phyloP scores from a whole-genome alignment of 2,888 invertebrate genomes.

The Megastigmus dorsalis region DNA sequence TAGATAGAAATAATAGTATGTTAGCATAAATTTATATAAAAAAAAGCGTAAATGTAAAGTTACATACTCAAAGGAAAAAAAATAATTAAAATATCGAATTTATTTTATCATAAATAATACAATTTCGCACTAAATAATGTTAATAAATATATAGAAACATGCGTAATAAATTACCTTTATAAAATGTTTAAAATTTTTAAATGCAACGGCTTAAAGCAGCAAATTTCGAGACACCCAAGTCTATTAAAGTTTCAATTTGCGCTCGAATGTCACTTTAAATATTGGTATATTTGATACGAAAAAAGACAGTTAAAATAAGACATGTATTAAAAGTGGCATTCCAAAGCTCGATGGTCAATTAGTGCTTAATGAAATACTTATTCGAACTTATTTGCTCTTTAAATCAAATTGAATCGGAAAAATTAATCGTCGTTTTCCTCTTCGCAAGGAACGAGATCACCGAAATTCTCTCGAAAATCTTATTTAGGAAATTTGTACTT shows the following conservation, averaged over 20 bases:
- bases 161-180: conserved; percentile 33
- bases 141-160: conserved; percentile 30
- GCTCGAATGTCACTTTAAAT: conserved; percentile 42
- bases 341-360: conserved; percentile 11
- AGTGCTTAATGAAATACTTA: too few species aligned
- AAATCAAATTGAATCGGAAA: too few species aligned
- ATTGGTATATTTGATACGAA: conserved; percentile 53
- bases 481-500: too few species aligned
- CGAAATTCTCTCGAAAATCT: too few species aligned
- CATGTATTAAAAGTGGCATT: conserved; percentile 44
- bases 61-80: conserved; percentile 33
- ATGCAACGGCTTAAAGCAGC: background rate
- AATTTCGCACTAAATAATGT: conserved; percentile 45
- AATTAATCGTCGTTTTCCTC: too few species aligned
- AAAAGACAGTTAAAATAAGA: conserved; percentile 30
- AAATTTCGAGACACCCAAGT: conserved; percentile 20
- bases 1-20: conserved; percentile 42
- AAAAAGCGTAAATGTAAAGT: conserved; percentile 38
- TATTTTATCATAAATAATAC: conserved; percentile 49
- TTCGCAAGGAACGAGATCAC: too few species aligned
- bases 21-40: conserved; percentile 48
- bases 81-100: conserved; percentile 44
- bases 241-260: background rate
- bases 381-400: too few species aligned
- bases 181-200: background rate